Evolutionary conservation across 2,888 invertebrate species (phyloP).

Genomic region (Scotopteryx bipunctaria): DNA sequence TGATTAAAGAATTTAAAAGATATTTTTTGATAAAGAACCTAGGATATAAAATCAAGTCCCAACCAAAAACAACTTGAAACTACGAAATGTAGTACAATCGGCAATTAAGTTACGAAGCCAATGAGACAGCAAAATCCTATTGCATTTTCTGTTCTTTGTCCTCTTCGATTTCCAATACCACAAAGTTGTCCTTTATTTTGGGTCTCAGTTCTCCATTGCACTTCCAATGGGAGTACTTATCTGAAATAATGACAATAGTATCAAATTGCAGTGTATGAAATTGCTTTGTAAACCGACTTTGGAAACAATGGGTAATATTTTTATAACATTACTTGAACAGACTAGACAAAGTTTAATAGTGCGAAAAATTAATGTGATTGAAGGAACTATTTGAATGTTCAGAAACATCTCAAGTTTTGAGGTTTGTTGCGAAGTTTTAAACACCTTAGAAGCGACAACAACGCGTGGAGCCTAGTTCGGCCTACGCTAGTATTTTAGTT

Average conservation of each 20-base stretch:
- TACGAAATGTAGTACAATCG: slow-evolving; percentile 12
- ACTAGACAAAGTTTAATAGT: too few species aligned
- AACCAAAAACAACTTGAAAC: background rate
- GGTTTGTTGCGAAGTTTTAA: too few species aligned
- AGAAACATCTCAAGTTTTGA: too few species aligned
- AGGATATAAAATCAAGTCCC: background rate
- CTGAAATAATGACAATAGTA: slow-evolving; percentile 31
- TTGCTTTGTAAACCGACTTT: slow-evolving; percentile 10
- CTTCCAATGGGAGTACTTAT: slow-evolving; percentile 28
- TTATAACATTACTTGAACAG: too few species aligned
- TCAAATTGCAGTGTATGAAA: slow-evolving; percentile 21
- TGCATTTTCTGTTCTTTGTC: slow-evolving; percentile 27
- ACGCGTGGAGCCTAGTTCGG: too few species aligned
- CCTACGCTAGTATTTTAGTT: too few species aligned
- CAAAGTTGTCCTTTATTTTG: slow-evolving; percentile 29
- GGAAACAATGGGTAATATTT: background rate
- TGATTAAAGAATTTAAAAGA: too few species aligned
- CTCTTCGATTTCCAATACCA: slow-evolving; percentile 34
- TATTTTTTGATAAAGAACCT: background rate
- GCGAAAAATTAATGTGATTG: too few species aligned
- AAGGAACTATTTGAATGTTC: too few species aligned
- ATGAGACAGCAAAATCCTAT: slow-evolving; percentile 27
- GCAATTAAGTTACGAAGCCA: slow-evolving; percentile 30
- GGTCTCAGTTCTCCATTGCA: slow-evolving; percentile 20
- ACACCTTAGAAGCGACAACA: too few species aligned